Conservation (phyloP, 2,888 invertebrate species). For the Dynastes grantii region DNA sequence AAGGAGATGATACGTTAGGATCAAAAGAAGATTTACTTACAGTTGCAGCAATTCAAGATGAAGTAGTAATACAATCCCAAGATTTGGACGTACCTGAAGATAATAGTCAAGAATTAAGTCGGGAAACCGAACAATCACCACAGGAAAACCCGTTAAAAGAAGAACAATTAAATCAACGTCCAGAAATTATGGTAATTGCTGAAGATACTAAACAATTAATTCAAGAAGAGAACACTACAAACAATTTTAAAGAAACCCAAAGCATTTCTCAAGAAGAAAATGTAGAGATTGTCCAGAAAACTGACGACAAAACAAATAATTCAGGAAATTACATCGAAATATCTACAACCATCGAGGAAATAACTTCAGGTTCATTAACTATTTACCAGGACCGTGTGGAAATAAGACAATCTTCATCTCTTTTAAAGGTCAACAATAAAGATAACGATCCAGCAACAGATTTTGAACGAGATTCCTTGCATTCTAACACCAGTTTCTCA, state of each 20-base stretch:
- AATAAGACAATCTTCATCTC: not conserved
- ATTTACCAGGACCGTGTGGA: not conserved
- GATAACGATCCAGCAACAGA: not conserved
- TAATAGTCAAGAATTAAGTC: too few relatives aligned
- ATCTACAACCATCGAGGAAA: not conserved
- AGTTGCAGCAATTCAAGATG: too few relatives aligned
- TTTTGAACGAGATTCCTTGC: slow-evolving; percentile 15
- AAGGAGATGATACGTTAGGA: too few relatives aligned
- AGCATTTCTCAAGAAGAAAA: not conserved
- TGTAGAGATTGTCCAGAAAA: not conserved
- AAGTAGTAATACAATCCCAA: too few relatives aligned
- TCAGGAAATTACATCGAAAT: not conserved
- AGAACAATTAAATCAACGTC: not conserved
- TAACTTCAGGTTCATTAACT: slow-evolving; percentile 19
- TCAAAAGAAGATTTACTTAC: too few relatives aligned
- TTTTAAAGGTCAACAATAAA: not conserved
- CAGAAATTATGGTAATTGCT: not conserved
- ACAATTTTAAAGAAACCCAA: not conserved
- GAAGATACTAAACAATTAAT: not conserved
- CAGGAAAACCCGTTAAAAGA: not conserved
- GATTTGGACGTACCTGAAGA: too few relatives aligned
- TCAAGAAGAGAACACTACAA: not conserved
- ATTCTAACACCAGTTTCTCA: slow-evolving; percentile 34
- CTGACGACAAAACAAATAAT: too few relatives aligned
- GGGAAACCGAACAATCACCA: too few relatives aligned